Evolutionary conservation across 2,888 invertebrate genomes (phyloP).

Genomic region (Dasypolia templi): DNA sequence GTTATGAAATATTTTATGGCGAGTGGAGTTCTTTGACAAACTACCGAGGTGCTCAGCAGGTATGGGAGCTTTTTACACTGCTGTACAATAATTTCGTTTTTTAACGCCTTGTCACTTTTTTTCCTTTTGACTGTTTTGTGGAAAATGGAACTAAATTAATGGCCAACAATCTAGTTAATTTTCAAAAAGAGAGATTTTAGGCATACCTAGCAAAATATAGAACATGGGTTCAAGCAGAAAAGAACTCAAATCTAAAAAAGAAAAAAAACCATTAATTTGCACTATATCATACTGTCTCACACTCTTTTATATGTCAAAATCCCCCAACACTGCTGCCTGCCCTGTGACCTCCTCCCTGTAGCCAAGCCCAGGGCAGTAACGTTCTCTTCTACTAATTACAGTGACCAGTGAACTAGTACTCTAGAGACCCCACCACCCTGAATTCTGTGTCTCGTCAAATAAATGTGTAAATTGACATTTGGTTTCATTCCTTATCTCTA

Average conservation of each 20-base stretch:
- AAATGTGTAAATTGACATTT: no score
- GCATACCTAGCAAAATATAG: neutral
- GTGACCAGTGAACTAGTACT: no score
- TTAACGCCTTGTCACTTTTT: neutral
- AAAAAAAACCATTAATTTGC: neutral
- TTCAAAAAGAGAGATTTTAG: neutral
- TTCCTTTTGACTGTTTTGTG: neutral
- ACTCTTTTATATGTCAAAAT: neutral
- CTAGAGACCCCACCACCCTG: no score
- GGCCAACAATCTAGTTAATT: neutral
- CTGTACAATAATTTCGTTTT: no score
- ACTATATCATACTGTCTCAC: no score
- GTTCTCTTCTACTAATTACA: no score
- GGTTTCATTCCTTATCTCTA: no score
- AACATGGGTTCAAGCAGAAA: neutral
- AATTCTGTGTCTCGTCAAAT: no score
- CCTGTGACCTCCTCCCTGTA: no score
- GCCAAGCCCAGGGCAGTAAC: no score
- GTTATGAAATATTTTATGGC: slow-evolving; percentile 68
- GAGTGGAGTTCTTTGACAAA: slow-evolving; percentile 54
- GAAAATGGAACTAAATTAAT: neutral
- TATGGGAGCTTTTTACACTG: neutral
- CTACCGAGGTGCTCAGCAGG: neutral
- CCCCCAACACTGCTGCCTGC: no score
- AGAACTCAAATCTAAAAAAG: neutral